Evolutionary conservation across 2,113 vertebrate species (phyloP).

Genomic region (Gopherus flavomarginatus): DNA sequence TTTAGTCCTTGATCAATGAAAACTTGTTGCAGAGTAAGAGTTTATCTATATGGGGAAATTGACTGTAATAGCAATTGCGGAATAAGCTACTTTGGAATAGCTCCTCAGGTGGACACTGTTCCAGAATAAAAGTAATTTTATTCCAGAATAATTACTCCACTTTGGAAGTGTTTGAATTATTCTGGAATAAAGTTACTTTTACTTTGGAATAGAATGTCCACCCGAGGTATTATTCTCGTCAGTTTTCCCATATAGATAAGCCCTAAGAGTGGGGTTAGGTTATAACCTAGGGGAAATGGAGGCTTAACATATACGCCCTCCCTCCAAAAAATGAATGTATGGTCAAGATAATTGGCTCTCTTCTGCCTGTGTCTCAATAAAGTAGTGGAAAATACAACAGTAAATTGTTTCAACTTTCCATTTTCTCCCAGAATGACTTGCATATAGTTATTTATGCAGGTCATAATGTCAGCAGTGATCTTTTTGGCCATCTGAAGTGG

Average conservation of each 20-base stretch:
- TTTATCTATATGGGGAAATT: neutral
- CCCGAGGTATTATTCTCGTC: neutral
- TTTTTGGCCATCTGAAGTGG: neutral
- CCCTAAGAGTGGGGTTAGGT: neutral
- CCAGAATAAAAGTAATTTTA: neutral
- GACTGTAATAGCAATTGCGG: neutral
- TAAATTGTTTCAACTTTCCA: conserved; percentile 6
- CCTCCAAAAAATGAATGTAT: neutral
- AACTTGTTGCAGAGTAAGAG: neutral
- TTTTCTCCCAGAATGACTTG: neutral
- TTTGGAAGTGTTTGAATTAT: neutral
- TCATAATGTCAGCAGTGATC: neutral
- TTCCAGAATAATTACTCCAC: neutral
- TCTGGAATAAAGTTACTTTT: neutral
- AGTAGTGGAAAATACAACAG: neutral
- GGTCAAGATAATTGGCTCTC: neutral
- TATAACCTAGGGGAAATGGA: neutral
- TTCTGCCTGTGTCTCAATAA: conserved; percentile 8
- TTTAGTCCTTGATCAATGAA: neutral
- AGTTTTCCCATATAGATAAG: neutral
- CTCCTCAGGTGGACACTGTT: neutral
- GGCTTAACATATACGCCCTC: neutral
- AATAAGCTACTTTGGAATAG: neutral
- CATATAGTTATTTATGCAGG: neutral
- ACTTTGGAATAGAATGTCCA: neutral